phyloP scores from a whole-genome alignment of 1,140 invertebrate genomes.

The Panagrolaimus sp. region DNA sequence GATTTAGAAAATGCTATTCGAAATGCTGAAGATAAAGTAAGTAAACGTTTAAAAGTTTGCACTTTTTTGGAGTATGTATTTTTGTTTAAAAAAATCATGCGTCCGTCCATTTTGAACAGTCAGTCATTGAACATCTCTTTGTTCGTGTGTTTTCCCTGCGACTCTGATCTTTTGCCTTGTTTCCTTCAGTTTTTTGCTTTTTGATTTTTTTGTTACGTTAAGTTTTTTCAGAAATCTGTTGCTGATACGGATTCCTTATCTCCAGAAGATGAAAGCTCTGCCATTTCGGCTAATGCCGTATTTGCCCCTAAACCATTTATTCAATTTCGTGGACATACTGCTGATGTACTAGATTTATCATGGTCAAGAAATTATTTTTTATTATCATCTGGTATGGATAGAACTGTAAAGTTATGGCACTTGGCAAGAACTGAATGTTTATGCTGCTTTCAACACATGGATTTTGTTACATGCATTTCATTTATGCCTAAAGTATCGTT shows the following conservation, averaged over 20 bases:
- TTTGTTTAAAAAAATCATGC: not conserved
- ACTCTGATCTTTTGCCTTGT: not conserved
- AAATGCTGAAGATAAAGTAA: slow-evolving; percentile 19
- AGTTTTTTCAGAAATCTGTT: slow-evolving; percentile 44
- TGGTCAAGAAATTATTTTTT: slow-evolving; percentile 98
- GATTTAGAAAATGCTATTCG: slow-evolving; percentile 25
- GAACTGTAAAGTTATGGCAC: slow-evolving; percentile 93
- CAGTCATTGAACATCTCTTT: not conserved
- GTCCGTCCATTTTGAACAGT: not conserved
- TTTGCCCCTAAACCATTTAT: slow-evolving; percentile 89
- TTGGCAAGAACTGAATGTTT: slow-evolving; percentile 91
- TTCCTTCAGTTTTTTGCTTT: slow-evolving; percentile 7
- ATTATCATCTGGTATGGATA: slow-evolving; percentile 94
- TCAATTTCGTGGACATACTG: slow-evolving; percentile 86
- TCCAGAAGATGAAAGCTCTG: not conserved
- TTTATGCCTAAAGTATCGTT: slow-evolving; percentile 78
- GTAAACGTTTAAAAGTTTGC: not conserved
- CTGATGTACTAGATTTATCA: slow-evolving; percentile 87
- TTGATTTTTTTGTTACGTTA: not conserved
- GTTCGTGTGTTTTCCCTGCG: slow-evolving; percentile 11
- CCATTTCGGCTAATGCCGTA: slow-evolving; percentile 62
- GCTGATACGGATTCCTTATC: slow-evolving; percentile 66
- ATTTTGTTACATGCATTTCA: slow-evolving; percentile 95
- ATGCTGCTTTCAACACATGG: slow-evolving; percentile 96
- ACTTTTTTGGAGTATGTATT: not conserved